Conservation (phyloP, 1,140 invertebrate genomes). For the Magallana ariakensis region DNA sequence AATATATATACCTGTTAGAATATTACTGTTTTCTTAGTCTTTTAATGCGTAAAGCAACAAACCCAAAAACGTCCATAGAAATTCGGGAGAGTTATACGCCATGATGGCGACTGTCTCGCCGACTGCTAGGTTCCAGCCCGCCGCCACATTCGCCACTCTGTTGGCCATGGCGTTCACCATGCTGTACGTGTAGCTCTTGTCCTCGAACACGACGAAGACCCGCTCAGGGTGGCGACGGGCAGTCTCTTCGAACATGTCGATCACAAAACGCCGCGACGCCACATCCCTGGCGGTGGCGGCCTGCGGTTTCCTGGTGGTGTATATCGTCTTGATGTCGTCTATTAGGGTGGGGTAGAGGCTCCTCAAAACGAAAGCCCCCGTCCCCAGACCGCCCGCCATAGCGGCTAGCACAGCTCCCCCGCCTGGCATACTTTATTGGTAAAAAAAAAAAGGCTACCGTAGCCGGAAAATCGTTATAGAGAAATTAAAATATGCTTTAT, state of each 20-base stretch:
- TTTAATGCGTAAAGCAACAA: neutral
- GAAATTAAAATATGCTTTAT: no score
- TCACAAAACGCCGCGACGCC: conserved; percentile 46
- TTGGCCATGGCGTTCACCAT: conserved; percentile 65
- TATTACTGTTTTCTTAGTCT: no score
- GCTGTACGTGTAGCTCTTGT: conserved; percentile 62
- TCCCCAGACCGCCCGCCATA: conserved; percentile 38
- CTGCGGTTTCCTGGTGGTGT: neutral
- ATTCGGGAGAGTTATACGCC: conserved; percentile 68
- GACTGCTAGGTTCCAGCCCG: conserved; percentile 45
- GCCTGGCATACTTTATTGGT: neutral
- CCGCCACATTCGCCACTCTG: conserved; percentile 61
- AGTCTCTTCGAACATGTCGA: conserved; percentile 67
- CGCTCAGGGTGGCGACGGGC: conserved; percentile 51
- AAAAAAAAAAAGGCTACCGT: neutral
- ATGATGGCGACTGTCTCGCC: conserved; percentile 69
- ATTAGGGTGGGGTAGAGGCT: conserved; percentile 50
- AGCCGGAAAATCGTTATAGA: no score
- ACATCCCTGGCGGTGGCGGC: neutral
- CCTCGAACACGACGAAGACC: conserved; percentile 67
- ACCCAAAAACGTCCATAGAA: conserved; percentile 73
- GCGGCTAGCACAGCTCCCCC: conserved; percentile 14
- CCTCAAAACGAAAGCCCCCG: conserved; percentile 37
- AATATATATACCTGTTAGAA: no score
- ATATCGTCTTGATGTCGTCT: conserved; percentile 46